Base-by-base conservation (phyloP, 2,113 vertebrate genomes). In the Piprites chloris region DNA sequence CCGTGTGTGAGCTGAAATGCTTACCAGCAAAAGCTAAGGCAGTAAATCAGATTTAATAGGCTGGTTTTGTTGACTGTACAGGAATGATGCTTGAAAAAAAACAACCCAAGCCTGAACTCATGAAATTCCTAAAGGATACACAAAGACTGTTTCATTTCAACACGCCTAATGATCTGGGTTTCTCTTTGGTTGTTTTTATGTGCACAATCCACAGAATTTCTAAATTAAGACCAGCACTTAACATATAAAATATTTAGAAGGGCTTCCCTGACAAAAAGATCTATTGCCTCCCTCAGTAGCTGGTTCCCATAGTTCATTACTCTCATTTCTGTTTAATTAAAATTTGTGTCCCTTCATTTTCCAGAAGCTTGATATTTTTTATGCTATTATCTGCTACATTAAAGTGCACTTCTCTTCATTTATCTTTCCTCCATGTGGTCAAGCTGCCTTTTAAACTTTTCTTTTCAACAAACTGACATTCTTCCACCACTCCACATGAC, bases 41-140 rank as follows among this genome's bases (percentile, higher is more conserved):
- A 89, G 53, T 96, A 96, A 94, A 97, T 96, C 90, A 90, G 42
- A 72, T 96, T 95, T 94, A 94, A 92, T 87, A 89, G 53, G 66
- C 42, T 82, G 53, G 23, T 68, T 93, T 86, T 87, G 90, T 92
- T 19, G 3, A 82, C 69, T 81, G 23, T 61, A 90, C 24, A 87
- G 74, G 86, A 96, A 95, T 23, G 47, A 91, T 75, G 84, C 49
- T 73, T 94, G 81, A 83, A 72, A 85, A 85, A 81, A 66, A 6
- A 0, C 41, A 88, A 53, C 20, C 46, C 50, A 75, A 86, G 62
- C 26, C 90, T 72, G n/a, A 94, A 94, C 77, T 83, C 94, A 89
- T 55, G 26, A 66, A 87, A 94, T 78, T 65, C 88, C 83, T 95
- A 55, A 88, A 86, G 39, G 61, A 66, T 77, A 90, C 39, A 85